Evolutionary conservation across 2,797 vertebrate genomes (phyloP).

Genomic region (Hylomyscus alleni): DNA sequence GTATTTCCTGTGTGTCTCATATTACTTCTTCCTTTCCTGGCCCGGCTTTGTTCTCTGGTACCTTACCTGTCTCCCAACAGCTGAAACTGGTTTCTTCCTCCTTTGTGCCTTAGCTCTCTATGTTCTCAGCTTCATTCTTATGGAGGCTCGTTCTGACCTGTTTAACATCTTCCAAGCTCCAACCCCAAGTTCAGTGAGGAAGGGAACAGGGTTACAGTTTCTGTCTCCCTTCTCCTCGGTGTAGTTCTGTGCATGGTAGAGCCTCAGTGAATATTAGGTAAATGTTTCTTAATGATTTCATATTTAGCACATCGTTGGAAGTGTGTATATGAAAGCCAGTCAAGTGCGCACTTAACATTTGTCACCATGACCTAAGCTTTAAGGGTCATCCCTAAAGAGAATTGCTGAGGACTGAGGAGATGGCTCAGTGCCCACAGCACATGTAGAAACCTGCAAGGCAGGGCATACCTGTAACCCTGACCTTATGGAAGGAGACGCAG

Average conservation of each 20-base stretch:
- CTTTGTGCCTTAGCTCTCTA: neutral
- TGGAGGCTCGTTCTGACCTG: neutral
- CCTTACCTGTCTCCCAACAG: neutral
- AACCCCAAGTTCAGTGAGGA: neutral
- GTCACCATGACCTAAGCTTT: neutral
- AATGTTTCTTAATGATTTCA: neutral
- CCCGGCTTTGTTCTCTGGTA: neutral
- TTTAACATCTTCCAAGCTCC: neutral
- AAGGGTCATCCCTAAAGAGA: conserved; percentile 39
- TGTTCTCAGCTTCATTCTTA: neutral
- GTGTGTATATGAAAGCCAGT: conserved; percentile 2
- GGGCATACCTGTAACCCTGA: neutral
- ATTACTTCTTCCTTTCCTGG: neutral
- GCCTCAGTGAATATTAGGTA: neutral
- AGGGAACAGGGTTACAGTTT: neutral
- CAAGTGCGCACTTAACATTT: neutral
- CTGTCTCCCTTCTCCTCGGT: conserved; percentile 7
- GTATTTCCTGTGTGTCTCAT: neutral
- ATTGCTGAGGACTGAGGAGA: neutral
- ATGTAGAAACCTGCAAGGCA: neutral
- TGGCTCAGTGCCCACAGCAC: neutral
- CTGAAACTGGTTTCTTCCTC: neutral
- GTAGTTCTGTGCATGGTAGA: neutral
- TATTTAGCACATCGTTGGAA: neutral
- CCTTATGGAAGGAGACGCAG: neutral